Base-by-base conservation (phyloP, 2,888 invertebrate genomes). In the Polyommatus icarus region DNA sequence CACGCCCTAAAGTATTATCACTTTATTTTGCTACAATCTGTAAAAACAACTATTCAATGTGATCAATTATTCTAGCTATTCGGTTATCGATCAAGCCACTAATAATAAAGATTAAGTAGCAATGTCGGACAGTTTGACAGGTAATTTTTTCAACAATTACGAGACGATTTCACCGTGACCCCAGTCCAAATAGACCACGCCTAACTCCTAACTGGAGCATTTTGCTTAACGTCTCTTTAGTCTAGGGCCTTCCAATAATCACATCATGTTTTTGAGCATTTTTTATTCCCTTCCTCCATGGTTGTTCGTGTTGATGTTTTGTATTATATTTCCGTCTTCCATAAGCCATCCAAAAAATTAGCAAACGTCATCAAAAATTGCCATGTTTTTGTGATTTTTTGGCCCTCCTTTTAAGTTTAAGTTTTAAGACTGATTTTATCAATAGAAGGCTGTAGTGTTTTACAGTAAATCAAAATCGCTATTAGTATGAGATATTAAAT, bases 151-250 rank as follows among this genome's bases (percentile, higher is more conserved):
- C 29, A 54, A 75, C 54, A 75, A 75, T 75, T 18, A 75, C 20
- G 24, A 54, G 75, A 75, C 50, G 75, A 24, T 75, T 75, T 18
- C 15, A 75, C 75, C 75, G 18, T 75, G 75, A 75, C 75, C 24
- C 50, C 12, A 50, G 75, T 24, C 50, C 50, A 15, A 75, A 75
- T 50, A 50, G 8, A 20, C 46, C 71, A 36, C 72, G 18, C 20
- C 18, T 18, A 67, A 67, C 32, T 67, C 20, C 18, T 18, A 67
- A 67, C 32, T 67, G 29, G 67, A 6, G 29, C 15, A 67, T 12
- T 29, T 61, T 20, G n/a, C 15, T 15, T 50, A 50, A 50, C 40
- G 50, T 50, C 40, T 46, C 40, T 3, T 0, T 54, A 1, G 50
- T 54, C 18, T 15, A 54, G 18, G 50, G 50, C 50, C 50, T 15